Evolutionary conservation across 1,140 invertebrate species (phyloP).

Genomic region (Drosophila watanabei): DNA sequence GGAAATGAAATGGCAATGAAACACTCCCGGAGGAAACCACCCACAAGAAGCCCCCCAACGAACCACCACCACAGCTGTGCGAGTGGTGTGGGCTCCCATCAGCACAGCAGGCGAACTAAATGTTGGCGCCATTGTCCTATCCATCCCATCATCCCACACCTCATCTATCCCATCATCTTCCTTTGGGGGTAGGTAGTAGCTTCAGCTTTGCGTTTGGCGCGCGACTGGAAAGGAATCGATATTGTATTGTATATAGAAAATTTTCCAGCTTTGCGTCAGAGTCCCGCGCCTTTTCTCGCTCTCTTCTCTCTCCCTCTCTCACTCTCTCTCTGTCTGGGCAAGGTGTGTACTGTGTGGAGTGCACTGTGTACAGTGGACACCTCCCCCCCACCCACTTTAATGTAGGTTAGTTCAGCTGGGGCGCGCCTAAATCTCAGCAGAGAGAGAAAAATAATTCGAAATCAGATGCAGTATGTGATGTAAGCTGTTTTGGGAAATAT

Average conservation of each 20-base stretch:
- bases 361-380: slow-evolving; percentile 15
- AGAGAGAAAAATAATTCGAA: slow-evolving; percentile 18
- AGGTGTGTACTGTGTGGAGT: slow-evolving; percentile 36
- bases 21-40: slow-evolving; percentile 44
- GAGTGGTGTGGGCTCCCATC: slow-evolving; percentile 56
- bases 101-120: slow-evolving; percentile 46
- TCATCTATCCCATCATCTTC: slow-evolving; percentile 19
- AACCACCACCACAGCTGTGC: slow-evolving; percentile 23
- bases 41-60: slow-evolving; percentile 14
- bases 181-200: slow-evolving; percentile 37
- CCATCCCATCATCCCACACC: slow-evolving; percentile 13
- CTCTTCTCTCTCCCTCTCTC: background rate
- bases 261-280: slow-evolving; percentile 63
- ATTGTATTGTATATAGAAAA: slow-evolving; percentile 56
- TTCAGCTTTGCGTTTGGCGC: slow-evolving; percentile 56
- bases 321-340: slow-evolving; percentile 38
- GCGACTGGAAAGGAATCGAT: slow-evolving; percentile 60
- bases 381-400: slow-evolving; percentile 58
- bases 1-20: slow-evolving; percentile 77
- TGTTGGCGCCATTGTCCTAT: slow-evolving; percentile 65
- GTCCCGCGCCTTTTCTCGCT: slow-evolving; percentile 18
- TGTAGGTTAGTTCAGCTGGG: slow-evolving; percentile 77
- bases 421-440: slow-evolving; percentile 50
- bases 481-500: background rate
- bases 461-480: background rate